Evolutionary conservation across 2,797 vertebrate species (phyloP).

Genomic region (Amblyraja radiata): DNA sequence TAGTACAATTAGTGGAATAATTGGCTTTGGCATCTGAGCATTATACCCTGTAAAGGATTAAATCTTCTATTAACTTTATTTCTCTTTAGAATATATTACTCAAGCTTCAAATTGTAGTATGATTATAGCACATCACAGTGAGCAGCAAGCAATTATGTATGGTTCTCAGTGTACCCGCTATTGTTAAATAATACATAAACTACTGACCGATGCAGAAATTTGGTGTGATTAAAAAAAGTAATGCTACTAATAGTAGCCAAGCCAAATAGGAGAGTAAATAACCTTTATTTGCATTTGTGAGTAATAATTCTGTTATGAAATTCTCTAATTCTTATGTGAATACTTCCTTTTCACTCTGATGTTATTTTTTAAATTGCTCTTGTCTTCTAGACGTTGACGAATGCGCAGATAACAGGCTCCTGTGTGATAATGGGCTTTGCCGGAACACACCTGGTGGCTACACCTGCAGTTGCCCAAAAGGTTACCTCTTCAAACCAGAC

Average conservation of each 20-base stretch:
- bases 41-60: neutral
- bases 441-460: slow-evolving; percentile 92
- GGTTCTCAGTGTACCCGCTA: neutral
- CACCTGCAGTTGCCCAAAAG: slow-evolving; percentile 80
- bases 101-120: neutral
- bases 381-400: slow-evolving; percentile 81
- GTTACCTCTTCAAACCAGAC: slow-evolving; percentile 68
- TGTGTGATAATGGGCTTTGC: slow-evolving; percentile 91
- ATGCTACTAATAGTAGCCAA: neutral
- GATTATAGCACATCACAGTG: neutral
- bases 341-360: neutral
- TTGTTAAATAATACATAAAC: neutral
- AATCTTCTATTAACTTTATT: neutral
- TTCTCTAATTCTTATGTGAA: neutral
- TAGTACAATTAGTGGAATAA: neutral
- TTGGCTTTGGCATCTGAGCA: neutral
- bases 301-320: neutral
- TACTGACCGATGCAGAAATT: neutral
- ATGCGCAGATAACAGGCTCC: slow-evolving; percentile 81
- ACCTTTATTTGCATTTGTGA: neutral
- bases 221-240: neutral
- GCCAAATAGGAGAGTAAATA: neutral
- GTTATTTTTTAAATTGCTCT: neutral
- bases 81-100: neutral
- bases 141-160: neutral